These are phyloP conservation scores for Xenus cinereus DNA, from an alignment of 2,113 vertebrate species.

Conservation along the genomic window DNA sequence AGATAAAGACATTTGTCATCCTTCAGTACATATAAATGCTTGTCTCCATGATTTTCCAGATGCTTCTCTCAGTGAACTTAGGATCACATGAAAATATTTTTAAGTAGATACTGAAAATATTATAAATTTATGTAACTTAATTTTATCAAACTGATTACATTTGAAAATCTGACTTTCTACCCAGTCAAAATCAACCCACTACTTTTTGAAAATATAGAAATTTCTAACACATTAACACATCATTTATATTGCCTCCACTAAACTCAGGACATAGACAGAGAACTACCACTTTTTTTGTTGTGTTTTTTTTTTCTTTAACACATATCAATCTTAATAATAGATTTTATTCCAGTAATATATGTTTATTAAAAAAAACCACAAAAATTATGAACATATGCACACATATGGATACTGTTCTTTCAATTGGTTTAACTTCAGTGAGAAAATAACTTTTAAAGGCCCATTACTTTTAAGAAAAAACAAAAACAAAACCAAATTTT, in stretches of 20 bases:
- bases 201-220: background rate
- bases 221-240: fast-evolving
- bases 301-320: background rate
- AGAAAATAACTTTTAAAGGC: background rate
- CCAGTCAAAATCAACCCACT: background rate
- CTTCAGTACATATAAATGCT: background rate
- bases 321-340: background rate
- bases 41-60: background rate
- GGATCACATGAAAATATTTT: background rate
- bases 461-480: background rate
- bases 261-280: background rate
- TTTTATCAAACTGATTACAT: background rate
- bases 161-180: background rate
- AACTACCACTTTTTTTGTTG: background rate
- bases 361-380: background rate
- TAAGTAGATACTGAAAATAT: background rate
- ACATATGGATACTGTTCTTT: background rate
- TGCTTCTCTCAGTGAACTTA: background rate
- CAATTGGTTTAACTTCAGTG: background rate
- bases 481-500: background rate
- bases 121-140: background rate
- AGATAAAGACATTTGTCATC: background rate
- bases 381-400: background rate
- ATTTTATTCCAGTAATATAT: background rate
- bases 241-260: background rate